A percentile compares a stretch with the other conserved stretches of the same genome.
These are phyloP conservation scores for Myripristis murdjan DNA, from an alignment of 2,797 vertebrate genomes.

Conservation along the genomic window DNA sequence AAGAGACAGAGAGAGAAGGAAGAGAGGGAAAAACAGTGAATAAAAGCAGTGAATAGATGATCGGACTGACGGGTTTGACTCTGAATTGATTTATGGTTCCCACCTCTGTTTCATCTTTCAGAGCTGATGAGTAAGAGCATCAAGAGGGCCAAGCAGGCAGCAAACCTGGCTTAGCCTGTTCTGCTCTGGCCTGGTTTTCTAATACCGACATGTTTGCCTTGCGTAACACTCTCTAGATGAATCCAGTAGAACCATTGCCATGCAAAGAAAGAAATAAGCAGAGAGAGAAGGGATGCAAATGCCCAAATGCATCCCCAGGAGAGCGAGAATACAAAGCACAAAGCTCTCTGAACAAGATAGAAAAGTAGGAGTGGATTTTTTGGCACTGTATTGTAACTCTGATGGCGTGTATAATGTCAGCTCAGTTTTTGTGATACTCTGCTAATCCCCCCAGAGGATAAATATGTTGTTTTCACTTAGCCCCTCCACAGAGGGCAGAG, in stretches of 20 bases:
- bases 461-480: background rate
- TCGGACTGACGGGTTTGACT: background rate
- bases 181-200: constrained; percentile 13
- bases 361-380: constrained; percentile 3
- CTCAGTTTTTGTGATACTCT: constrained; percentile 9
- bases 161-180: background rate
- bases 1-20: too few species aligned
- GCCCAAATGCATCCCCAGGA: background rate
- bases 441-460: constrained; percentile 16
- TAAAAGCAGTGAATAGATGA: background rate
- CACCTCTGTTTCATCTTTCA: constrained; percentile 17
- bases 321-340: background rate
- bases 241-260: constrained; percentile 10
- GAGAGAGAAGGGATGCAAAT: background rate
- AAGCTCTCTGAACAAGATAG: background rate
- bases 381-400: background rate
- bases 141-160: background rate
- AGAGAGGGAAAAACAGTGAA: background rate
- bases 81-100: background rate
- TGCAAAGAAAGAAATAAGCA: background rate
- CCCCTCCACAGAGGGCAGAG: background rate
- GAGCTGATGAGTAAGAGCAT: constrained; percentile 3
- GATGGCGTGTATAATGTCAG: background rate
- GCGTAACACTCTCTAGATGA: background rate
- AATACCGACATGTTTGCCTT: constrained; percentile 16